phyloP scores from a whole-genome alignment of 2,797 vertebrate species.

The Knipowitschia caucasica region DNA sequence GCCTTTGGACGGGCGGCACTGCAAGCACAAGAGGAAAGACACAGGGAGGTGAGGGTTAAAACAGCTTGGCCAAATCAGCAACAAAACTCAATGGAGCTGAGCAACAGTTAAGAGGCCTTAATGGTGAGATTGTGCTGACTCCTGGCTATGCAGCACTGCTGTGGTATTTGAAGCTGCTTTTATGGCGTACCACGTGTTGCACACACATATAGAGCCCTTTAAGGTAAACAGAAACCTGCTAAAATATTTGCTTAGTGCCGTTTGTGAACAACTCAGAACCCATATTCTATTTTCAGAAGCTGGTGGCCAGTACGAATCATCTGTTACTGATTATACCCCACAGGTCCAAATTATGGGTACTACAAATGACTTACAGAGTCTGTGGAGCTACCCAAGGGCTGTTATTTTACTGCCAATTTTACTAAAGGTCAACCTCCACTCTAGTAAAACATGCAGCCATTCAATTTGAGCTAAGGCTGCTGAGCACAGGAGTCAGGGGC shows the following conservation, averaged over 20 bases:
- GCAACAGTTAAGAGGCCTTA: conserved; percentile 62
- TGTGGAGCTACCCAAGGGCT: conserved; percentile 77
- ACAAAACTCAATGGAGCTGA: conserved; percentile 55
- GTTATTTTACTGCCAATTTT: conserved; percentile 83
- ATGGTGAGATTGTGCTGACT: conserved; percentile 67
- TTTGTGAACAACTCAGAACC: conserved; percentile 78
- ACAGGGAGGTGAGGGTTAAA: background rate
- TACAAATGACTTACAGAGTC: conserved; percentile 83
- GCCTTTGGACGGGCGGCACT: conserved; percentile 95
- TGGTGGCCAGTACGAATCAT: conserved; percentile 81
- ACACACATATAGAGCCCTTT: conserved; percentile 71
- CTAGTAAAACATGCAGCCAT: conserved; percentile 73
- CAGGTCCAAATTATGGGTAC: conserved; percentile 83
- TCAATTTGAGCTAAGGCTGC: conserved; percentile 61
- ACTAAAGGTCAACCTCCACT: conserved; percentile 80
- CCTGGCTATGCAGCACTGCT: conserved; percentile 58
- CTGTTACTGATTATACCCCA: conserved; percentile 83
- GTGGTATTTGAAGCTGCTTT: conserved; percentile 74
- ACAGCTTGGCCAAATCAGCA: conserved; percentile 37
- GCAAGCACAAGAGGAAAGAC: conserved; percentile 37
- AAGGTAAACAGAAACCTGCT: conserved; percentile 79
- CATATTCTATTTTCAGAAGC: conserved; percentile 79
- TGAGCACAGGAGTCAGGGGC: conserved; percentile 37
- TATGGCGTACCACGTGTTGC: conserved; percentile 73
- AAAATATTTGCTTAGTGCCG: conserved; percentile 79